Percentiles rank a stretch among this genome's conserved stretches.
These are phyloP conservation scores for Physocephala rufipes DNA, from an alignment of 2,888 invertebrate species.

Conservation along the genomic window DNA sequence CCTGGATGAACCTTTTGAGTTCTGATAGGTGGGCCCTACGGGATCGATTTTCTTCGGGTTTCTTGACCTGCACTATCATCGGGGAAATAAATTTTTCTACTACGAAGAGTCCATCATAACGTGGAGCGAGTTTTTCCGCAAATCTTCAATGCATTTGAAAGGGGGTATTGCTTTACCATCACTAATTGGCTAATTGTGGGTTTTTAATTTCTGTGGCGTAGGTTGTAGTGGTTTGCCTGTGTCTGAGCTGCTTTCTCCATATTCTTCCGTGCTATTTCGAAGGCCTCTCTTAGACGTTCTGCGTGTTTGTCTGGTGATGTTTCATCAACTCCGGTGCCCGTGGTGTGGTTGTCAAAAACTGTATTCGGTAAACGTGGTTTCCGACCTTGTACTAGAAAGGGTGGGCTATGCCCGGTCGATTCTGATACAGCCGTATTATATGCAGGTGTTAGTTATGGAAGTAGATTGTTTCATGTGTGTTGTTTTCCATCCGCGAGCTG, in stretches of 20 bases:
- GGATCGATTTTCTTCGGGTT: no score
- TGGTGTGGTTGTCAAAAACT: not conserved
- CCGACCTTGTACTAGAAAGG: slow-evolving; percentile 5
- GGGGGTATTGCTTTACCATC: not conserved
- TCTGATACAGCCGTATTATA: slow-evolving; percentile 8
- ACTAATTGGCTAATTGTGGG: not conserved
- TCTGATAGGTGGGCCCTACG: no score
- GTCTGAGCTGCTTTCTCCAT: not conserved
- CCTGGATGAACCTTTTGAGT: no score
- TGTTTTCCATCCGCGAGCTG: slow-evolving; percentile 18
- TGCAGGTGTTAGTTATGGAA: slow-evolving; percentile 3
- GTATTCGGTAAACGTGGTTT: not conserved
- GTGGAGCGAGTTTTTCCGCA: not conserved
- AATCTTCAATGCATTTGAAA: not conserved
- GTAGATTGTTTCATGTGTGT: not conserved
- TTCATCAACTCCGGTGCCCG: not conserved
- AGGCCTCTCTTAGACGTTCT: slow-evolving; percentile 1
- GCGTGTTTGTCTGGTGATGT: not conserved
- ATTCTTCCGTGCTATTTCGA: slow-evolving; percentile 4
- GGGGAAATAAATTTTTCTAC: slow-evolving; percentile 6
- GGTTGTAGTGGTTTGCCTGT: slow-evolving; percentile 5
- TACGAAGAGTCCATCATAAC: not conserved
- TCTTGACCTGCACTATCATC: not conserved
- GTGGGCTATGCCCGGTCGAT: slow-evolving; percentile 43
- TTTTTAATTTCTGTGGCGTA: not conserved